These are phyloP conservation scores for Cyclargus thomasi DNA, from an alignment of 1,140 invertebrate genomes.

Conservation along the genomic window DNA sequence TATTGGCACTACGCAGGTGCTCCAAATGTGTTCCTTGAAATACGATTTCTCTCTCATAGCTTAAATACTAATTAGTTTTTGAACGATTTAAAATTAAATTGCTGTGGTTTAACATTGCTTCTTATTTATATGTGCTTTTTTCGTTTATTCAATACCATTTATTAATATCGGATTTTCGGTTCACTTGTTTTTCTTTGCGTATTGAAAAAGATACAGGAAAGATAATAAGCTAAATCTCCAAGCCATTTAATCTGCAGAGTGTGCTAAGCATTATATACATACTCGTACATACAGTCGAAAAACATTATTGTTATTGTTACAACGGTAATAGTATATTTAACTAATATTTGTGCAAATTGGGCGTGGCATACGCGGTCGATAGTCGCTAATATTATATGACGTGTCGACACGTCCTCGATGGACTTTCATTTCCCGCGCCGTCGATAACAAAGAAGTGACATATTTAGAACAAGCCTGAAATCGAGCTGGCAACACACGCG, in stretches of 20 bases:
- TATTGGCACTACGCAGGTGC: background rate
- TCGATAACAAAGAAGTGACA: constrained; percentile 72
- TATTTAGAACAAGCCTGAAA: constrained; percentile 75
- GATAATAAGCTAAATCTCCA: too few relatives aligned
- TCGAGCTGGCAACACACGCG: constrained; percentile 60
- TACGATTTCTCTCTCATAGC: background rate
- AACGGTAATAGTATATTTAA: background rate
- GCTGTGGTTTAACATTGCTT: too few relatives aligned
- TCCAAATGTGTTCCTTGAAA: background rate
- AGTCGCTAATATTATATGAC: constrained; percentile 50
- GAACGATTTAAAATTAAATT: too few relatives aligned
- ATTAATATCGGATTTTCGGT: too few relatives aligned
- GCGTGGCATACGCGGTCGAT: background rate
- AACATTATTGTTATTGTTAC: background rate
- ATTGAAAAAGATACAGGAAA: too few relatives aligned
- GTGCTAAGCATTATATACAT: too few relatives aligned
- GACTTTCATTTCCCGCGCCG: constrained; percentile 70
- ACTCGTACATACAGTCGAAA: too few relatives aligned
- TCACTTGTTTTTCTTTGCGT: too few relatives aligned
- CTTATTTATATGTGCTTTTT: too few relatives aligned
- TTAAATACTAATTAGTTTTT: background rate
- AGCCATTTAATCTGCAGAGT: too few relatives aligned
- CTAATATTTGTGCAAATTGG: background rate
- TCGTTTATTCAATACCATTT: too few relatives aligned
- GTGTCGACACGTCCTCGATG: constrained; percentile 61